Percentiles rank a stretch among this genome's conserved stretches.
Evolutionary conservation across 2,797 vertebrate species (phyloP).

Genomic region (Coluber constrictor): DNA sequence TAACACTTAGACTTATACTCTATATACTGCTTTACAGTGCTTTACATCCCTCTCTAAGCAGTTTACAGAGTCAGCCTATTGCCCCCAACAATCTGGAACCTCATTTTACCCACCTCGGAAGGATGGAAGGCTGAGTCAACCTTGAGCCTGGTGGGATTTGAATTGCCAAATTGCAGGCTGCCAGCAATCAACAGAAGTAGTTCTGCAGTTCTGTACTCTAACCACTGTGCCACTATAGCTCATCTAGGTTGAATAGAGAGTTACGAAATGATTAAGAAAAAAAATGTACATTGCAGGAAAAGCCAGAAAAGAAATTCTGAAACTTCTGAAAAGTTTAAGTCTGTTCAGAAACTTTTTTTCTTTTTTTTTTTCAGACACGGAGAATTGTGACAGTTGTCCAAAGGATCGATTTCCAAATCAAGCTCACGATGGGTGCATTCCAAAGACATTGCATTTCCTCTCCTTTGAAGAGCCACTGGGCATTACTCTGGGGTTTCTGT

Average conservation of each 20-base stretch:
- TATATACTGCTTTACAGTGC: too few species aligned
- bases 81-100: too few species aligned
- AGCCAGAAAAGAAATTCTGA: neutral
- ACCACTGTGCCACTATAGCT: too few species aligned
- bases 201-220: too few species aligned
- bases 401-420: neutral
- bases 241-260: neutral
- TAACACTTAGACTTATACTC: too few species aligned
- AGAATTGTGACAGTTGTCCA: neutral
- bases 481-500: neutral
- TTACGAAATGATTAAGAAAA: neutral
- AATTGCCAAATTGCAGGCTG: too few species aligned
- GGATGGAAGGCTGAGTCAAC: too few species aligned
- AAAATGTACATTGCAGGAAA: neutral
- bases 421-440: neutral
- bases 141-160: too few species aligned
- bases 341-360: neutral
- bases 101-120: too few species aligned
- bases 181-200: too few species aligned
- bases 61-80: too few species aligned
- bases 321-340: neutral
- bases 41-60: too few species aligned
- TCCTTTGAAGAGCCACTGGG: neutral
- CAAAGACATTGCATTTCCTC: neutral
- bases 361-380: neutral